Evolutionary conservation across 2,888 invertebrate species (phyloP), one percentile per base, ranked within the genome.

Genomic region (Chouioia cunea): DNA sequence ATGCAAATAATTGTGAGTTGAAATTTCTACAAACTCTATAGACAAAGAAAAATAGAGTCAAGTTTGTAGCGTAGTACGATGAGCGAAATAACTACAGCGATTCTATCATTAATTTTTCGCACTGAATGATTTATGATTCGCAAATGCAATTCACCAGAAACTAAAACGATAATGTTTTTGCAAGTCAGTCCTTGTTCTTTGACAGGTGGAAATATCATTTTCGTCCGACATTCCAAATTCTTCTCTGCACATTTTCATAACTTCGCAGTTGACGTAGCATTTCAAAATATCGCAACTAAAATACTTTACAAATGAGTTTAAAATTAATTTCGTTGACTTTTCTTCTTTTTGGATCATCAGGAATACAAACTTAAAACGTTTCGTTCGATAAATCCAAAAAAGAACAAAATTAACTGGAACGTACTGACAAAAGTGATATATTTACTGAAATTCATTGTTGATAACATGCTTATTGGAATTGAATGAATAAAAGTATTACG

Each of bases 171-270:
- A 36, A 36, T 6, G 6, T 4, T 27, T 27, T 52, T 63, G 22
- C 4, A 48, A 36, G 59, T 57, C 46, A 67, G 58, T 69, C 46
- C 27, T 58, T 43, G 22, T 48, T 23, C 47, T 18, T 48, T 20
- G 27, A 64, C 46, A 22, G 43, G 44, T 62, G 69, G 64, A 70
- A n/a, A 70, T 70, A 64, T 70, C 50, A 64, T 64, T 43, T 54
- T 48, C 53, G 36, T 57, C 6, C 36, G 58, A 50, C 10, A 15
- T 56, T 18, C 1, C 43, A 53, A 2, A 43, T 47, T 22, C 47
- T 53, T 14, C 15, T 62, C 36, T 27, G 50, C 16, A 20, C 36
- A 36, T 8, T 36, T 8, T 36, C 36, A 36, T 36, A 6, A 36
- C 36, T 36, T 6, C 10, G 36, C 36, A 36, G 10, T 4, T 36